A percentile compares a stretch with the other conserved stretches of the same genome.
These are phyloP conservation scores for Nemopilema nomurai DNA, from an alignment of 30 jellyfish, hydroid and myxozoan genomes.

Conservation along the genomic window DNA sequence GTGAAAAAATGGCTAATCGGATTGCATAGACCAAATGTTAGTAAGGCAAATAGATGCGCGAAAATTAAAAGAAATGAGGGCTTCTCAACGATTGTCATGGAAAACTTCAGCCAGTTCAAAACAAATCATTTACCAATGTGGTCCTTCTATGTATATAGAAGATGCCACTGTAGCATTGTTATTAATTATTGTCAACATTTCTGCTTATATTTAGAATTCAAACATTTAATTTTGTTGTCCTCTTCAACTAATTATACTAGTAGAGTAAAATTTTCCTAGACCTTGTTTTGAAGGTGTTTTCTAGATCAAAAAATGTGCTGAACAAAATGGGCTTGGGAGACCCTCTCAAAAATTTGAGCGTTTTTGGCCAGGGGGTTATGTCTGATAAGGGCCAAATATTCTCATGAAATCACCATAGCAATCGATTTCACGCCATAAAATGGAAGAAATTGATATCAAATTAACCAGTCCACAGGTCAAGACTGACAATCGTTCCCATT, in stretches of 20 bases:
- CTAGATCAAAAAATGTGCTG: neutral
- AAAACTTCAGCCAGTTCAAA: too few species aligned
- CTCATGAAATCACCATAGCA: neutral
- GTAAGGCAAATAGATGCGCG: too few species aligned
- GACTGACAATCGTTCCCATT: neutral
- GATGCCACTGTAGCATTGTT: too few species aligned
- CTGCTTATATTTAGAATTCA: too few species aligned
- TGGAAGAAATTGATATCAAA: neutral
- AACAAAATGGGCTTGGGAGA: neutral
- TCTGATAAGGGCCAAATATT: neutral
- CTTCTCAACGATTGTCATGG: too few species aligned
- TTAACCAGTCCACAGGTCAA: neutral
- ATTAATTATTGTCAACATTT: too few species aligned
- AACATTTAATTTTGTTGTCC: too few species aligned
- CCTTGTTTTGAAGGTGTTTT: neutral
- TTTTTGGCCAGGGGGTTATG: neutral
- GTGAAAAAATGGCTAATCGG: too few species aligned
- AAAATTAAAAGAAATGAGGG: too few species aligned
- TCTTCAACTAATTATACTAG: neutral
- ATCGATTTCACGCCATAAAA: neutral
- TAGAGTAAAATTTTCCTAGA: neutral
- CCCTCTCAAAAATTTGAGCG: neutral
- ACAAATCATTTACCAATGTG: too few species aligned
- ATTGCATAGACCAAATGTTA: too few species aligned
- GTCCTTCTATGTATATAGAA: too few species aligned